Evolutionary conservation across 2,113 vertebrate species (phyloP).

Genomic region (Brachypteracias leptosomus): DNA sequence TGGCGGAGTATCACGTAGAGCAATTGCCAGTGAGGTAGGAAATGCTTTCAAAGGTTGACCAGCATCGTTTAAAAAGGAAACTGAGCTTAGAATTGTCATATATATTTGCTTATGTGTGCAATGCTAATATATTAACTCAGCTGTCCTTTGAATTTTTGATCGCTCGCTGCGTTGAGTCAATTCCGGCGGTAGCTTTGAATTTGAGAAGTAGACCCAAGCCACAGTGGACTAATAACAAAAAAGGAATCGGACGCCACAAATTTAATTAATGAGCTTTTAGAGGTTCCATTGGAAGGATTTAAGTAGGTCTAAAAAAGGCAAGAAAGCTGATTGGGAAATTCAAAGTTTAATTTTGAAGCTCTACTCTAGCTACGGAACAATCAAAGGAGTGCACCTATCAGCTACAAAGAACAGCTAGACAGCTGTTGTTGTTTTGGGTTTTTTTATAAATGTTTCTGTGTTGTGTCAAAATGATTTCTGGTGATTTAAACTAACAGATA

Average conservation of each 20-base stretch:
- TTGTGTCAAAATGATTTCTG: conserved; percentile 99
- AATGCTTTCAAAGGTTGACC: conserved; percentile 71
- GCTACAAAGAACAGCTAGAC: conserved; percentile 90
- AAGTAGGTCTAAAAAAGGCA: conserved; percentile 54
- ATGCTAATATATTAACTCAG: conserved; percentile 73
- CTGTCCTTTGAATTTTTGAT: conserved; percentile 71
- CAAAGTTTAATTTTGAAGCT: conserved; percentile 74
- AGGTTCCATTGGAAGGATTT: conserved; percentile 52
- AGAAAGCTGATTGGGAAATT: conserved; percentile 64
- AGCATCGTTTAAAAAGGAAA: conserved; percentile 65
- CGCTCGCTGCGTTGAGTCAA: conserved; percentile 57
- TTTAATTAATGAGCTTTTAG: conserved; percentile 52
- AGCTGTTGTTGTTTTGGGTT: conserved; percentile 83
- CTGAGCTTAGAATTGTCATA: conserved; percentile 72
- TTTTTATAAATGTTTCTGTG: conserved; percentile 96
- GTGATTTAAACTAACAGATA: conserved; percentile 98
- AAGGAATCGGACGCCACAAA: conserved; percentile 41
- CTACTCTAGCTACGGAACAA: conserved; percentile 82
- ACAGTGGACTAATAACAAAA: conserved; percentile 22
- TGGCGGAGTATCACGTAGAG: conserved; percentile 69
- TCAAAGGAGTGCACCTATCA: conserved; percentile 97
- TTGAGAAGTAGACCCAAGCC: conserved; percentile 47
- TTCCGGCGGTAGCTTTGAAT: conserved; percentile 69
- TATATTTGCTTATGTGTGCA: conserved; percentile 73
- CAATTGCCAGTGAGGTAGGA: conserved; percentile 70